Conservation (phyloP, 92 coral and sea anemone species). For the Palythoa heliodiscus region DNA sequence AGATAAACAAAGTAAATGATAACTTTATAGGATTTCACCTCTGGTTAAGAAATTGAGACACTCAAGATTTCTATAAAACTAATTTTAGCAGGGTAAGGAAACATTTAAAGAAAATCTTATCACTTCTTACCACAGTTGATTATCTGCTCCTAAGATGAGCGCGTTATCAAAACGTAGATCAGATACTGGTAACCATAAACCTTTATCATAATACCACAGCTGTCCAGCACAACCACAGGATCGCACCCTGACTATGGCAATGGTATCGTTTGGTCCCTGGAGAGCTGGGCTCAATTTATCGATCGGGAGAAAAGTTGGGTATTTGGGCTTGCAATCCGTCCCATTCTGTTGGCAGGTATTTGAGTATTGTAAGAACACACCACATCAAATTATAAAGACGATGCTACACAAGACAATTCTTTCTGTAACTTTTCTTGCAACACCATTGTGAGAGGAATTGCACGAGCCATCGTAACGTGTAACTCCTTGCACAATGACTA, state of each 20-base stretch:
- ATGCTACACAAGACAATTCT: too few relatives aligned
- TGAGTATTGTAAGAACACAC: too few relatives aligned
- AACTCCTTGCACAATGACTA: too few relatives aligned
- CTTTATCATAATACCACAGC: not conserved
- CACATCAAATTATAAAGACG: too few relatives aligned
- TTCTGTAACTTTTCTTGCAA: too few relatives aligned
- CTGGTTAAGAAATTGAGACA: too few relatives aligned
- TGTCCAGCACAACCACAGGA: constrained; percentile 6
- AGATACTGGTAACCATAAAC: not conserved
- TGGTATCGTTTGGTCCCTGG: not conserved
- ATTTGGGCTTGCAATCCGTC: not conserved
- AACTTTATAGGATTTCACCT: too few relatives aligned
- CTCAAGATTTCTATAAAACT: too few relatives aligned
- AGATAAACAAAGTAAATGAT: too few relatives aligned
- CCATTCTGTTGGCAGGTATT: not conserved
- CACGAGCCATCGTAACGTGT: too few relatives aligned
- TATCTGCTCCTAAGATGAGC: not conserved
- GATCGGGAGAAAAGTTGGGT: not conserved
- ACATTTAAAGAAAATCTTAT: not conserved
- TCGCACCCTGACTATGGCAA: not conserved
- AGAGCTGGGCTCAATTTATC: not conserved
- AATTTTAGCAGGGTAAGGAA: not conserved
- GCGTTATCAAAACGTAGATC: constrained; percentile 5
- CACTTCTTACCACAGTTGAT: constrained; percentile 4
- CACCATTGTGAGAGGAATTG: too few relatives aligned